Evolutionary conservation across 2,113 vertebrate genomes (phyloP), one percentile per base, ranked within the genome.

Genomic region (Gavialis gangeticus): DNA sequence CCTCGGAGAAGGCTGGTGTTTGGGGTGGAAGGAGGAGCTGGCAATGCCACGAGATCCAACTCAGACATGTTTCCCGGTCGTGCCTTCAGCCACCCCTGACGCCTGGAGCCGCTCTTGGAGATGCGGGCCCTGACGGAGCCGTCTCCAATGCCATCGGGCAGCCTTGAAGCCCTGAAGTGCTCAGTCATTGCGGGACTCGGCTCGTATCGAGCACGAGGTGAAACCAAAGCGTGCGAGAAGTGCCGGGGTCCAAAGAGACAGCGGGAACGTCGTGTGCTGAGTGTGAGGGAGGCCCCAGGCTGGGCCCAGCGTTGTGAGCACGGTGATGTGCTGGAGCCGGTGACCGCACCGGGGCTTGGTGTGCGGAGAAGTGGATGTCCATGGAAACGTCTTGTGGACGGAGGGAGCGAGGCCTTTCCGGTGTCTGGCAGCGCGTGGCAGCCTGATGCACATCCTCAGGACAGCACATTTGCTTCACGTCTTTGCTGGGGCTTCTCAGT

Each of bases 11-110:
- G 55, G 73, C n/a, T 19, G n/a, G 66, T 30, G n/a, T 11, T 69
- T 69, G n/a, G 46, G 46, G 46, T 55, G n/a, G 54, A 63, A 63
- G 4, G 11, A 60, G n/a, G 10, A 22, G 11, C 12, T 58, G 7
- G 4, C 3, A n/a, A 58, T 58, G 10, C 18, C 28, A 10, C n/a
- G 8, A 34, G 28, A 6, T 22, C 30, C 77, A 82, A 58, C 6
- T 3, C 7, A 27, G 3, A 10, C 22, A 1, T 1, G 24, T 82
- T 79, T 27, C 64, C 0, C 0, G 1, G 5, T 1, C 21, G 59
- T 77, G 73, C 6, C 34, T 59, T 4, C 12, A 82, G 82, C 4
- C 6, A 3, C 2, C 60, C 28, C 57, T 5, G 3, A 1, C 16
- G 0, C 75, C 3, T 22, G 75, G 59, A 63, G 73, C 28, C 15